Evolutionary conservation across 1,140 invertebrate genomes (phyloP), one percentile per base, ranked within the genome.

Genomic region (Megalonaias nervosa): DNA sequence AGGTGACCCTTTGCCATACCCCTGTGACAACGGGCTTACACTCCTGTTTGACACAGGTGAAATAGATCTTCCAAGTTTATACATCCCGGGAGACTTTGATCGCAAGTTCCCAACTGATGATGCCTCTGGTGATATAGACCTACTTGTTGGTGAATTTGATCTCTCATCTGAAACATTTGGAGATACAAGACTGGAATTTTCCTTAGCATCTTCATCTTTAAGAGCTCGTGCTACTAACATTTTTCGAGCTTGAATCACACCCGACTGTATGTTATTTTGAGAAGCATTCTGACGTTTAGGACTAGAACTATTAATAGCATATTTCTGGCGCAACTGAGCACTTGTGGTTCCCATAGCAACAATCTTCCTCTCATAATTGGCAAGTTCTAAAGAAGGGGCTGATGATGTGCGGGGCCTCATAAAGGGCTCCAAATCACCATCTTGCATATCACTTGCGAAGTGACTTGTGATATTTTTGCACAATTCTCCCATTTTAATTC

Each of bases 301-400:
- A 73, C 61, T 66, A 78, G 64, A 61, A 57, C 67, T 73, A 16
- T 68, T 71, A 61, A 78, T 78, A 48, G 76, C 76, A 73, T 78
- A 78, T 38, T 78, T 70, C 21, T 67, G 26, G 1, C 76, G 56
- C 12, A 78, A 73, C 68, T 78, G 71, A 11, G 76, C 76, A 73
- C 76, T 78, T 61, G 76, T 78, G 17, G 70, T 64, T 19, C 76
- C 76, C 70, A 78, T 67, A 14, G 76, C 71, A 66, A 78, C 71
- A 59, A 73, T 71, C 23, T 71, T 71, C 5, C 71, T 60, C 23
- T 77, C 64, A 71, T 71, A 77, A 19, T 59, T 71, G 31, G 65
- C 65, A n/a, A 78, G 59, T 64, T 78, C 76, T 48, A 69, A 17
- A 23, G 76, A 71, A 19, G 76, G 74, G 19, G 76, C 76, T 57